A percentile compares a stretch with the other conserved stretches of the same genome.
Evolutionary conservation across 2,888 invertebrate species (phyloP).

Genomic region (Rhorus exstirpatorius): DNA sequence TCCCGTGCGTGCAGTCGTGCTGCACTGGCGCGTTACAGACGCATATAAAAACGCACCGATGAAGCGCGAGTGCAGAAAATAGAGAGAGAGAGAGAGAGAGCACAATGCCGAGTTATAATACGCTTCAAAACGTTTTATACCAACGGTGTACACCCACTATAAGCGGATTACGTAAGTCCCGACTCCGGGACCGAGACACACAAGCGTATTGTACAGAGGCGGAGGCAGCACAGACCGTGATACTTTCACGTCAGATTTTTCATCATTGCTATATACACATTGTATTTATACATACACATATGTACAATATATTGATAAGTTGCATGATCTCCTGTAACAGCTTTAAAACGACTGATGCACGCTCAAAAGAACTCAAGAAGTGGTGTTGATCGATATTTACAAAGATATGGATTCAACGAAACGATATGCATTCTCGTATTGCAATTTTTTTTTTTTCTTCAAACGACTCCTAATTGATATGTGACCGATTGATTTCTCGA

Average conservation of each 20-base stretch:
- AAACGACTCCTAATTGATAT: not conserved
- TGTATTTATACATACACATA: conserved; percentile 67
- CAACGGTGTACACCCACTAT: conserved; percentile 56
- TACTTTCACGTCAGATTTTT: conserved; percentile 82
- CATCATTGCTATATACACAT: conserved; percentile 66
- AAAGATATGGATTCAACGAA: not conserved
- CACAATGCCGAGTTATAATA: conserved; percentile 54
- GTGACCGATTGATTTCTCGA: not conserved
- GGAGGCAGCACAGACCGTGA: conserved; percentile 68
- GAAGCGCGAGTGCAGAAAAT: not conserved
- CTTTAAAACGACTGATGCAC: not conserved
- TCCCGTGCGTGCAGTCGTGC: conserved; percentile 46
- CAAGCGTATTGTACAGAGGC: conserved; percentile 69
- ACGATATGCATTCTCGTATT: not conserved
- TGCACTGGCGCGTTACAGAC: conserved; percentile 21
- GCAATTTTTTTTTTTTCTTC: not conserved
- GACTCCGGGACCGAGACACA: conserved; percentile 58
- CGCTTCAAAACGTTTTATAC: conserved; percentile 44
- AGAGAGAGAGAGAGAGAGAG: conserved; percentile 9
- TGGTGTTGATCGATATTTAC: conserved; percentile 3
- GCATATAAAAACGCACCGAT: conserved; percentile 1
- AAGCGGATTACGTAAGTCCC: conserved; percentile 61
- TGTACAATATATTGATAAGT: not conserved
- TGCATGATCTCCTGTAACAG: conserved; percentile 29
- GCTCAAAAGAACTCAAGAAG: not conserved